Base-by-base conservation (phyloP, 1,140 invertebrate genomes). In the Drosophila willistoni region DNA sequence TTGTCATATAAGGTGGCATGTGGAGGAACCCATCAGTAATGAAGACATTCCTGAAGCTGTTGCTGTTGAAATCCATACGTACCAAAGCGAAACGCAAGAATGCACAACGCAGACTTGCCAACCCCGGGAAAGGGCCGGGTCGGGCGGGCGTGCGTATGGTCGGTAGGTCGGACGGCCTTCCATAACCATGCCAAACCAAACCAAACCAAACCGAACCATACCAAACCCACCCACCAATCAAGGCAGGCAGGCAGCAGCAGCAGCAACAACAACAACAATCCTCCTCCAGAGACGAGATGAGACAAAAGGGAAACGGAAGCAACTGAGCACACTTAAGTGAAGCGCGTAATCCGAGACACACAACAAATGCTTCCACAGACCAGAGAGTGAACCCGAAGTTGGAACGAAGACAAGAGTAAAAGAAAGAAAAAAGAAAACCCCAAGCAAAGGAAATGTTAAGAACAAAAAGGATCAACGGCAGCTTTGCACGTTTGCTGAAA, bases 331-430 rank as follows among this genome's bases (percentile, higher is more conserved):
- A 84, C 84, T 89, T 89, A 89, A 89, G 84, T 84, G 84, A 89
- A 89, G 84, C 84, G 84, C 84, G 84, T 89, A 89, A 89, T 89
- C 77, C 85, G 84, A 89, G 85, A 85, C 77, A 81, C 81, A 89
- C 65, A 89, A 89, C 81, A 84, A 89, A 89, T 84, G 80, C 80
- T 68, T 54, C 66, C 68, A 65, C 64, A 68, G 34, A 44, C 29
- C 17, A 14, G 29, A 34, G 54, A 14, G 3, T 39, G n/a, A 41
- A 60, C 42, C 42, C 57, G 13, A 72, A 54, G 63, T 25, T 47
- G 42, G 55, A 13, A 57, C 56, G 39, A 29, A 44, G 64, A 44
- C 51, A 65, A 64, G 44, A 64, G 44, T 55, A 33, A 63, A 44
- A 68, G 66, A 34, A 70, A 70, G 41, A 62, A 83, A 87, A 42